Percentiles rank a stretch among this genome's conserved stretches.
Evolutionary conservation across 2,113 vertebrate genomes (phyloP).

Genomic region (Mobula hypostoma): DNA sequence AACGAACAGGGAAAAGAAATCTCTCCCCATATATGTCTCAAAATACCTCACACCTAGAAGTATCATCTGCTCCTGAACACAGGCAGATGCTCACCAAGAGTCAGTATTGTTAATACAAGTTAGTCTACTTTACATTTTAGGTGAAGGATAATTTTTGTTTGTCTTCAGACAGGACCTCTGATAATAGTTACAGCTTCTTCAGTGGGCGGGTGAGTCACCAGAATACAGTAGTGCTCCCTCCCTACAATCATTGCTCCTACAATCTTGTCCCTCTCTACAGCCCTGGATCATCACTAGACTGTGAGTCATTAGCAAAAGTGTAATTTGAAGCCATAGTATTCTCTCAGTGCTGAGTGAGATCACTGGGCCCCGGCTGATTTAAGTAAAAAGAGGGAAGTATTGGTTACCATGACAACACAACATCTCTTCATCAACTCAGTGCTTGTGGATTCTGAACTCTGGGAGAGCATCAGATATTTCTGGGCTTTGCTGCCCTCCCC

Average conservation of each 20-base stretch:
- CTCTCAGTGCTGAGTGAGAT: not conserved
- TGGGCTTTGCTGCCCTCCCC: not conserved
- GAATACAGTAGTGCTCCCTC: not conserved
- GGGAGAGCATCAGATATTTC: not conserved
- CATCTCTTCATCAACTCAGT: not conserved
- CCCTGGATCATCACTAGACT: not conserved
- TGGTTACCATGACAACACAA: not conserved
- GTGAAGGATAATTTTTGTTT: too few relatives aligned
- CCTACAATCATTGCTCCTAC: not conserved
- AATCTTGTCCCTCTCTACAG: not conserved
- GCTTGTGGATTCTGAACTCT: not conserved
- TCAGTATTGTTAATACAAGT: too few relatives aligned
- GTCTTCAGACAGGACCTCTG: not conserved
- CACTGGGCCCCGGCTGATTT: not conserved
- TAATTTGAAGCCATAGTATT: not conserved
- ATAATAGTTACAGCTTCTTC: not conserved
- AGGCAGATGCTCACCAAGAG: too few relatives aligned
- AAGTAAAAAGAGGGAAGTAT: not conserved
- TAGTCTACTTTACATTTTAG: too few relatives aligned
- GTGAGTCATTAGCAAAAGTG: not conserved
- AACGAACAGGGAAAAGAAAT: not conserved
- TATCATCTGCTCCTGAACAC: too few relatives aligned
- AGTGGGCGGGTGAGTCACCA: too few relatives aligned
- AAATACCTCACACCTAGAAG: not conserved
- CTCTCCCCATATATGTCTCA: not conserved